Conservation (phyloP, 2,888 invertebrate species). For the Teinopalpus imperialis region DNA sequence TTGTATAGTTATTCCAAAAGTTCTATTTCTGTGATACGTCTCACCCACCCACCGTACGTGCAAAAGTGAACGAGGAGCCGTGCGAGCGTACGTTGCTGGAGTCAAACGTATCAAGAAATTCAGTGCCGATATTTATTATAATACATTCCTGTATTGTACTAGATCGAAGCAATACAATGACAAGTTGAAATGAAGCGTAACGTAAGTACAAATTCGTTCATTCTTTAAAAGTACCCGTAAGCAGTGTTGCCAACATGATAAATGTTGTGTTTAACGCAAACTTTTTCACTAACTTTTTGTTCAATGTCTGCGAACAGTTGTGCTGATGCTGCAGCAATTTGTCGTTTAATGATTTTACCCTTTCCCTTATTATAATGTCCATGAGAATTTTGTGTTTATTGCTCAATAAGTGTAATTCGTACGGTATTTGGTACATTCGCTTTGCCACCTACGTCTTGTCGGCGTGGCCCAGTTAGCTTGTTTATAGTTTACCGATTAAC, state of each 20-base stretch:
- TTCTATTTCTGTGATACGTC: conserved; percentile 73
- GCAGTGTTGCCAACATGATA: conserved; percentile 47
- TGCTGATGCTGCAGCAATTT: too few species aligned
- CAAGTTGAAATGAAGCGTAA: conserved; percentile 71
- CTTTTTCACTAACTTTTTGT: too few species aligned
- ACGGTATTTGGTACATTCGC: conserved; percentile 46
- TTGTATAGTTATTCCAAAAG: conserved; percentile 78
- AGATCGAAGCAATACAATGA: conserved; percentile 35
- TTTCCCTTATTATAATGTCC: conserved; percentile 22
- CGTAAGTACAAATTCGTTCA: conserved; percentile 70
- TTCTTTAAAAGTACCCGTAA: too few species aligned
- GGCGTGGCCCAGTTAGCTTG: conserved; percentile 50
- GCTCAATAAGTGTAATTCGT: conserved; percentile 33
- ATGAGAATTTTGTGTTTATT: conserved; percentile 23
- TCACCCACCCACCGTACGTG: conserved; percentile 52
- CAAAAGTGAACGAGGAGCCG: conserved; percentile 54
- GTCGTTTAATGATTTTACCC: too few species aligned
- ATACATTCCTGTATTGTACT: conserved; percentile 12
- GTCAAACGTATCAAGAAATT: conserved; percentile 48
- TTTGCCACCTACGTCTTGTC: conserved; percentile 49
- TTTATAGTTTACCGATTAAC: conserved; percentile 53
- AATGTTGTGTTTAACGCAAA: conserved; percentile 64
- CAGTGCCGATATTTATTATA: conserved; percentile 40
- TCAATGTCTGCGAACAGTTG: too few species aligned
- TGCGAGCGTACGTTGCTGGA: conserved; percentile 57